Evolutionary conservation across 2,113 vertebrate genomes (phyloP), one percentile per base, ranked within the genome.

Genomic region (Furnarius figulus): DNA sequence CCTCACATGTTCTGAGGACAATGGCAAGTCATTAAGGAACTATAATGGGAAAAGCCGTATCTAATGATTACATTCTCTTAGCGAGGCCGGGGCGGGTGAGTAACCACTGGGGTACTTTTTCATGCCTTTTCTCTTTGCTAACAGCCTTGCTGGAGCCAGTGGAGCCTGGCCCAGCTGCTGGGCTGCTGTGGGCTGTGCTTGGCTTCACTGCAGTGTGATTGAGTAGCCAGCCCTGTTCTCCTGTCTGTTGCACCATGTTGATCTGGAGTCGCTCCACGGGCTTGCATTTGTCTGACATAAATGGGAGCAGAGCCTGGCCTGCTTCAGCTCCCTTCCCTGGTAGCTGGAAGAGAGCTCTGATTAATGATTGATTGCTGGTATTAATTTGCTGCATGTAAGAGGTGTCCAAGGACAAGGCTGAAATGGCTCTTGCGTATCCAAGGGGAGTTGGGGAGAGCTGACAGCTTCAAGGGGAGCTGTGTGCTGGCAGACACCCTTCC

Each of bases 21-120:
- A 96, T 89, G 84, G 95, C 91, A 92, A 94, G 62, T 94, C 95
- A 93, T 95, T 95, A 95, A 81, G 30, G n/a, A 55, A 39, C 81
- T 55, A 53, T 93, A 96, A 96, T 95, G 76, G 86, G 91, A 93
- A 96, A 93, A 80, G 63, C 78, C 85, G 4, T 96, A 91, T 94
- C 94, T 95, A 93, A 91, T 39, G 61, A 80, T 79, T 61, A 40
- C 94, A 91, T 93, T 96, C 82, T 66, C 86, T 95, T 89, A 77
- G 88, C 52, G 11, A 67, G 93, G 79, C 92, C 3, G 70, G 90
- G 90, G 71, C 1, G 24, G 73, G 86, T 75, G 87, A 89, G 81
- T 58, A 90, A 79, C 78, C 62, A 6, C 87, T 10, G 37, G 68
- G 35, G 40, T 46, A 65, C 80, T 92, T 93, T 73, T 67, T 42